These are phyloP conservation scores for Stegostoma tigrinum DNA, from an alignment of 2,113 vertebrate species.

Conservation along the genomic window DNA sequence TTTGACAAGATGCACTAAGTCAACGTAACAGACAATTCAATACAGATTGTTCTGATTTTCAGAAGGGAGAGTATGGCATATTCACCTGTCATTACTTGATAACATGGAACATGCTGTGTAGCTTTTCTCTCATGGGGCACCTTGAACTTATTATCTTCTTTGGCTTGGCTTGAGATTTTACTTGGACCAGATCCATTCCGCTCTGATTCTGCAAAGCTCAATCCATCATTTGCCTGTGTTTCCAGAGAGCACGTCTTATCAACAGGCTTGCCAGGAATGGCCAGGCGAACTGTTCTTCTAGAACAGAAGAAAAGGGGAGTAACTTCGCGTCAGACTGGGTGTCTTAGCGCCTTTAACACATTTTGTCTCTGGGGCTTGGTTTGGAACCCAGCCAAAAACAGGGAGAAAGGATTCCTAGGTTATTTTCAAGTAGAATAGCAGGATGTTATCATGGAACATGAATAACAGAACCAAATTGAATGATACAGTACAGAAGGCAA, in stretches of 20 bases:
- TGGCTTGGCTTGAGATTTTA: not conserved
- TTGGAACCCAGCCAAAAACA: not conserved
- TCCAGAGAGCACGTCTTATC: not conserved
- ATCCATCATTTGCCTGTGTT: not conserved
- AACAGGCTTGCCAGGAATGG: not conserved
- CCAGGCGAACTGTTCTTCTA: not conserved
- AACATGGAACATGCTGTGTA: not conserved
- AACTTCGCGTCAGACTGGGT: not conserved
- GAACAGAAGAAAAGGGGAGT: not conserved
- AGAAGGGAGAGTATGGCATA: not conserved
- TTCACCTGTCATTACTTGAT: not conserved
- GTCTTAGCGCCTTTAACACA: not conserved
- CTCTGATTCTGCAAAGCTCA: not conserved
- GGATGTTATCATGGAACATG: not conserved
- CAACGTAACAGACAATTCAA: not conserved
- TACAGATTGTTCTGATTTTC: constrained; percentile 18
- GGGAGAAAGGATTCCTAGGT: not conserved
- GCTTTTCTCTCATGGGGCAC: not conserved
- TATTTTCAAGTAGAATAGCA: not conserved
- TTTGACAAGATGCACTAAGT: not conserved
- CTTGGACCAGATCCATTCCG: not conserved
- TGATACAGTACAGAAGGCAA: no score
- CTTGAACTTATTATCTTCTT: constrained; percentile 16
- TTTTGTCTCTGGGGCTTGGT: not conserved
- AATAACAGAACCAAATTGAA: not conserved